phyloP scores from a whole-genome alignment of 2,888 invertebrate genomes.

The Leuctra nigra region DNA sequence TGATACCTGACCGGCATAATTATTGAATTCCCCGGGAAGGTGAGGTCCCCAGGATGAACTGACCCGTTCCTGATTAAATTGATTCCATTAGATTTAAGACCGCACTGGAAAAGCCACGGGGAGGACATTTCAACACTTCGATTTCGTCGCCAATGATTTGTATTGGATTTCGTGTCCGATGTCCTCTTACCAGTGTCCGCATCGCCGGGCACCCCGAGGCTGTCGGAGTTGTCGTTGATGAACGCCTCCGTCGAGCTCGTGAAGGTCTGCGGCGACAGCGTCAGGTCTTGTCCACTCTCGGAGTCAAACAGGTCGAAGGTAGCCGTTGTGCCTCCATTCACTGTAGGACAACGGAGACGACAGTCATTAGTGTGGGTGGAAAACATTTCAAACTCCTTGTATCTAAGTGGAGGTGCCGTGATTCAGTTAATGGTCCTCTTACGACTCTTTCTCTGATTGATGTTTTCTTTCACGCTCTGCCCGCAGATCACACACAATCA shows the following conservation, averaged over 20 bases:
- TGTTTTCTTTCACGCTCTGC: too few relatives aligned
- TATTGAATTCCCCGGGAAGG: background rate
- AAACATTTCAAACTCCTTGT: too few relatives aligned
- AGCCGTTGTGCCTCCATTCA: constrained; percentile 36
- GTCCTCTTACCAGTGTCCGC: constrained; percentile 56
- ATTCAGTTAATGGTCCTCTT: too few relatives aligned
- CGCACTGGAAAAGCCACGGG: background rate
- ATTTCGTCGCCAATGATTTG: too few relatives aligned
- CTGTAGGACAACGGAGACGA: too few relatives aligned
- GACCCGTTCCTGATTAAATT: constrained; percentile 10
- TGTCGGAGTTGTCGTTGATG: constrained; percentile 58
- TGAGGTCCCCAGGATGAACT: too few relatives aligned
- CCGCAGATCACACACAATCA: too few relatives aligned
- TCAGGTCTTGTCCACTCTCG: constrained; percentile 53
- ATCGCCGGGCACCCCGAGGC: constrained; percentile 50
- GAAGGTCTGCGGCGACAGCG: constrained; percentile 55
- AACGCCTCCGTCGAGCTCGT: constrained; percentile 56
- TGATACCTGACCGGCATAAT: constrained; percentile 3
- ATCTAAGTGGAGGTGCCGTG: too few relatives aligned
- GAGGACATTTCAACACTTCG: too few relatives aligned
- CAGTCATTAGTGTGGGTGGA: background rate
- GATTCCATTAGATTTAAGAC: background rate
- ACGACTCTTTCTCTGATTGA: too few relatives aligned
- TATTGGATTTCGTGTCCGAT: too few relatives aligned
- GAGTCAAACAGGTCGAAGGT: constrained; percentile 53